Conservation (phyloP, 2,797 vertebrate species). For the Bradypodion pumilum region DNA sequence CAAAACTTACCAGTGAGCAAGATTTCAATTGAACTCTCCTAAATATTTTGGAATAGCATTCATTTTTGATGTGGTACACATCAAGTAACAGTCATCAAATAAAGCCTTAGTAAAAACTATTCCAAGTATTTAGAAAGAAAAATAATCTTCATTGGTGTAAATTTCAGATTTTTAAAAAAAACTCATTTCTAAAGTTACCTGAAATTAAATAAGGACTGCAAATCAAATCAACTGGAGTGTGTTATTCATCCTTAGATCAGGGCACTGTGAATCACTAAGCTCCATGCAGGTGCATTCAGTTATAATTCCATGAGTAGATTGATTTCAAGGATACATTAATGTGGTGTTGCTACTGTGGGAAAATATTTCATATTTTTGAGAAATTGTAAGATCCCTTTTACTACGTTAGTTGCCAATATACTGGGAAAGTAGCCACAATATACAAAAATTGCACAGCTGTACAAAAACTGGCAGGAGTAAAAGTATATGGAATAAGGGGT, state of each 20-base stretch:
- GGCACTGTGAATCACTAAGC: constrained; percentile 19
- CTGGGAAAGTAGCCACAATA: constrained; percentile 79
- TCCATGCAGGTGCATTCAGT: constrained; percentile 57
- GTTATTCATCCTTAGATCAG: neutral
- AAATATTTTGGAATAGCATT: neutral
- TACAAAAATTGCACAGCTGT: constrained; percentile 75
- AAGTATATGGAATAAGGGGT: constrained; percentile 77
- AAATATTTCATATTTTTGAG: constrained; percentile 64
- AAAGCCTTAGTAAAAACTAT: neutral
- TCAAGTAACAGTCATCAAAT: neutral
- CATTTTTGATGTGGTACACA: neutral
- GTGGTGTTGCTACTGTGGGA: constrained; percentile 68
- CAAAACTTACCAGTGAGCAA: too few relatives aligned
- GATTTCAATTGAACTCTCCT: neutral
- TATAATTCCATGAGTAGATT: constrained; percentile 48
- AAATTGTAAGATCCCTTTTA: constrained; percentile 77
- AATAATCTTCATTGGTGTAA: neutral
- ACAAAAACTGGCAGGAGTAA: constrained; percentile 76
- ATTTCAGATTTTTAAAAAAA: constrained; percentile 16
- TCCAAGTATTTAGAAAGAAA: neutral
- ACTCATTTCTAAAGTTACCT: constrained; percentile 12
- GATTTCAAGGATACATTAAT: constrained; percentile 38
- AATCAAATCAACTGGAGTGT: neutral
- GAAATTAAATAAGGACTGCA: constrained; percentile 32
- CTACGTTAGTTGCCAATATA: constrained; percentile 71